These are phyloP conservation scores for Fabriciana adippe DNA, from an alignment of 2,888 invertebrate species.

Conservation along the genomic window DNA sequence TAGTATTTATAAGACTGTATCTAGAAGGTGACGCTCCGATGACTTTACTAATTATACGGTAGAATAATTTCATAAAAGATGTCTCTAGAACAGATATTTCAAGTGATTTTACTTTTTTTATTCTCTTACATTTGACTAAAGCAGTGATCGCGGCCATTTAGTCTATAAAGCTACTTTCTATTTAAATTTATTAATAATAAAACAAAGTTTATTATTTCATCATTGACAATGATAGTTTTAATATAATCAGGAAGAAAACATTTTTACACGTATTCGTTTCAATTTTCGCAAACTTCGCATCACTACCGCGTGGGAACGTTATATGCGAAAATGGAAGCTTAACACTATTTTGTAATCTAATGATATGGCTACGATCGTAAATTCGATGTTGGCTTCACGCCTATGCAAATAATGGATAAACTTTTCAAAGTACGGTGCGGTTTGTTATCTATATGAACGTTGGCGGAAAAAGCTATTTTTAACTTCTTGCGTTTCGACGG, in stretches of 20 bases:
- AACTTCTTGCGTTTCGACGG: slow-evolving; percentile 45
- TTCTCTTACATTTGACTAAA: background rate
- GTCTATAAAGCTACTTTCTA: background rate
- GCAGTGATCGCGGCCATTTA: slow-evolving; percentile 17
- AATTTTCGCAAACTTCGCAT: slow-evolving; percentile 1
- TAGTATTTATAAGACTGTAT: slow-evolving; percentile 4
- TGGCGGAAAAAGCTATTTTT: slow-evolving; percentile 42
- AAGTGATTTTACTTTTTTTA: background rate
- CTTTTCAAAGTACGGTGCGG: slow-evolving; percentile 21
- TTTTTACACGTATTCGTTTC: slow-evolving; percentile 6
- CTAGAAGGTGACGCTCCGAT: background rate
- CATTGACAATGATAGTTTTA: background rate
- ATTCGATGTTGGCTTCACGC: slow-evolving; percentile 49
- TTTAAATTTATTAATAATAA: background rate
- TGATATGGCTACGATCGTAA: slow-evolving; percentile 66
- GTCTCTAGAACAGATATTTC: background rate
- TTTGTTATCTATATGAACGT: slow-evolving; percentile 47
- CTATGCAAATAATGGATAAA: slow-evolving; percentile 22
- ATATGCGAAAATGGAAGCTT: slow-evolving; percentile 49
- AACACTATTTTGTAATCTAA: slow-evolving; percentile 55
- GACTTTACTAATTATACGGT: background rate
- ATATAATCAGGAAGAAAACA: background rate
- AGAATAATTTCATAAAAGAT: too few species aligned
- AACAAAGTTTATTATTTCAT: background rate
- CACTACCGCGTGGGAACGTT: background rate